Evolutionary conservation across 2,113 vertebrate species (phyloP).

Genomic region (Benitochromis conjunctus): DNA sequence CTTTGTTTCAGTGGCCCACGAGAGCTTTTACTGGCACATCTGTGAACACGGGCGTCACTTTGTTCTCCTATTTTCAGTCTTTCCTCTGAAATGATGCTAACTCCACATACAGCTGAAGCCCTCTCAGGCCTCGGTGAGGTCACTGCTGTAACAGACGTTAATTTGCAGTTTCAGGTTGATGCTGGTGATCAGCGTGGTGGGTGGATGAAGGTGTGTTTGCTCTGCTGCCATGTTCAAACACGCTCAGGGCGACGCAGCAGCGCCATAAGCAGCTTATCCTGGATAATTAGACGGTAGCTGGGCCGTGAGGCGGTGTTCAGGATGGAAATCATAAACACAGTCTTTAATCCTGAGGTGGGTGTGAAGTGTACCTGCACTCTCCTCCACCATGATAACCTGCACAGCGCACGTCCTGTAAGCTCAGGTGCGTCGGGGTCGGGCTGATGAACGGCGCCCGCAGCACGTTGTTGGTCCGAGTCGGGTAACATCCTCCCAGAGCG

Average conservation of each 20-base stretch:
- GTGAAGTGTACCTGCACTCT: background rate
- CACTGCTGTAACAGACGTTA: background rate
- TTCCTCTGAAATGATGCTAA: too few species aligned
- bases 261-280: background rate
- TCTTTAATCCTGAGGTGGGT: background rate
- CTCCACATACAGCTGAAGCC: background rate
- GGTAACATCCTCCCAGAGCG: background rate
- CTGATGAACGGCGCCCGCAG: background rate
- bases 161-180: background rate
- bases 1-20: background rate
- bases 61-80: background rate
- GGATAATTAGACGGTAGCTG: background rate
- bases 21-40: background rate
- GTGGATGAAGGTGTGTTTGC: background rate
- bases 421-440: background rate
- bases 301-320: background rate
- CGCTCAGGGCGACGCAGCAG: background rate
- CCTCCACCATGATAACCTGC: background rate
- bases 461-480: background rate
- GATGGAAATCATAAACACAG: background rate
- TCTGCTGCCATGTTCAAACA: background rate
- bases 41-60: background rate
- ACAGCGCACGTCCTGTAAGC: background rate
- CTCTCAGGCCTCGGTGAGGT: background rate
- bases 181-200: rapidly evolving